Evolutionary conservation across 2,888 invertebrate species (phyloP).

Genomic region (Proisotoma minuta): DNA sequence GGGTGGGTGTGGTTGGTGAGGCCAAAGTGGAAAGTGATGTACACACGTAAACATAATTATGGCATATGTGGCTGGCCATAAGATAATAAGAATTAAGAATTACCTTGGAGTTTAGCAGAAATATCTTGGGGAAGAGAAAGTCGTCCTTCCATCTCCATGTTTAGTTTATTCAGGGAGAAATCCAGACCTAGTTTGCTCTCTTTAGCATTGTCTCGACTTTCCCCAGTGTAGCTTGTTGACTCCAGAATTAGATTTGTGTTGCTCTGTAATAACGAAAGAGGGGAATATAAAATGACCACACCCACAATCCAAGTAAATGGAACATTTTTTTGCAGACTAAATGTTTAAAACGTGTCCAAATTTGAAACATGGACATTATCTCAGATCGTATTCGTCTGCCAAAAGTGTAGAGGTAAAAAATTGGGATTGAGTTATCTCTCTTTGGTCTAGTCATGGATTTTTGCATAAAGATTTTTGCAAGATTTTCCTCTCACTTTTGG

Average conservation of each 20-base stretch:
- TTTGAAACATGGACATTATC: background rate
- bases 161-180: constrained; percentile 34
- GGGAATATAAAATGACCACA: too few relatives aligned
- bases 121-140: background rate
- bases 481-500: background rate
- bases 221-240: constrained; percentile 19
- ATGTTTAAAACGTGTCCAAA: background rate
- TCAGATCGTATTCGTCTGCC: background rate
- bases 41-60: too few relatives aligned
- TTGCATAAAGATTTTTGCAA: too few relatives aligned
- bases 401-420: constrained; percentile 9
- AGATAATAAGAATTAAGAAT: background rate
- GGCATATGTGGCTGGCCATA: too few relatives aligned
- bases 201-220: constrained; percentile 6
- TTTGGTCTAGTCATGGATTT: too few relatives aligned
- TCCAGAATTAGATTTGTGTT: constrained; percentile 19
- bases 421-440: constrained; percentile 11
- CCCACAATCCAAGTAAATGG: too few relatives aligned
- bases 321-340: constrained; percentile 2
- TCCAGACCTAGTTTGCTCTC: constrained; percentile 34
- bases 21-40: too few relatives aligned
- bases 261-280: constrained; percentile 27
- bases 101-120: constrained; percentile 22
- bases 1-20: too few relatives aligned
- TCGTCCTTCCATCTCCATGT: constrained; percentile 19